A percentile compares a stretch with the other conserved stretches of the same genome.
Evolutionary conservation across 2,888 invertebrate genomes (phyloP).

Genomic region (Tetragnatha montana): DNA sequence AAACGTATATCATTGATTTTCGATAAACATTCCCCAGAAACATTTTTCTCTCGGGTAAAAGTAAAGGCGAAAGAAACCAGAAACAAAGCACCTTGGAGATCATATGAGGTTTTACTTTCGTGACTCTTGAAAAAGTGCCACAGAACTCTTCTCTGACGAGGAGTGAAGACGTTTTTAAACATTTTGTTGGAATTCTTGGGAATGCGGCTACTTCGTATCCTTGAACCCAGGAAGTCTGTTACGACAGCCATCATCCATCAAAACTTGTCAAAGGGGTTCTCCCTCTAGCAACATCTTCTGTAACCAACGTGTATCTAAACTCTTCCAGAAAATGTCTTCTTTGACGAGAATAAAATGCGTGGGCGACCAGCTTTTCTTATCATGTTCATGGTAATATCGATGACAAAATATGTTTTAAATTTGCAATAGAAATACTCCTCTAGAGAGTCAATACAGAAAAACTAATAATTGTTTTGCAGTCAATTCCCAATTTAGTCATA

Average conservation of each 20-base stretch:
- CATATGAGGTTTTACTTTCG: constrained; percentile 13
- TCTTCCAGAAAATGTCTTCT: constrained; percentile 3
- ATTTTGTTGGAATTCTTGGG: not conserved
- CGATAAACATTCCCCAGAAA: constrained; percentile 37
- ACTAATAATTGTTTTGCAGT: too few species aligned
- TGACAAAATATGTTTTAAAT: not conserved
- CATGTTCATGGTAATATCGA: not conserved
- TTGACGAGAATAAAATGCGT: not conserved
- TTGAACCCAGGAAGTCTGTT: not conserved
- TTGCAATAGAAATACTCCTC: too few species aligned
- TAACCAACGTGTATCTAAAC: not conserved
- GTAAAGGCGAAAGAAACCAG: not conserved
- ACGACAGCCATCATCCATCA: constrained; percentile 28
- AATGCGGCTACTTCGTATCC: not conserved
- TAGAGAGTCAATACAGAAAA: too few species aligned
- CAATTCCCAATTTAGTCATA: too few species aligned
- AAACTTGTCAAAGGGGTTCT: constrained; percentile 24
- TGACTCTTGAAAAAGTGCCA: not conserved
- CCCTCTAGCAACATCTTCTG: not conserved
- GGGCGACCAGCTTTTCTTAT: not conserved
- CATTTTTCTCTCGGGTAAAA: not conserved
- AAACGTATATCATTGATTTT: constrained; percentile 30
- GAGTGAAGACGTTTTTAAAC: constrained; percentile 20
- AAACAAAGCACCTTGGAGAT: not conserved
- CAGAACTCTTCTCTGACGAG: not conserved